Evolutionary conservation across 2,888 invertebrate genomes (phyloP), one percentile per base, ranked within the genome.

Genomic region (Osmoderma eremita): DNA sequence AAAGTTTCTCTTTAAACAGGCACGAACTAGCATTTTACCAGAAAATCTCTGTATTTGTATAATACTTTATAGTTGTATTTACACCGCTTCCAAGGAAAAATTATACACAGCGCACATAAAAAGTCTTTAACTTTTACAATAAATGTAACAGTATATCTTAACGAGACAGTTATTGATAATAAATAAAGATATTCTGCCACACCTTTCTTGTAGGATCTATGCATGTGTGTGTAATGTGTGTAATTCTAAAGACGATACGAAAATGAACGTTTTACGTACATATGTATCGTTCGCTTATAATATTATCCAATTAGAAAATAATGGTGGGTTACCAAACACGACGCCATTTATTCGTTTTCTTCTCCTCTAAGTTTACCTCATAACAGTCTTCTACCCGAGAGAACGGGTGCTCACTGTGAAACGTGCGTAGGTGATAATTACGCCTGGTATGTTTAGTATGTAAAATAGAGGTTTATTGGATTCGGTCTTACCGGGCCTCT

Each of bases 361-460:
- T 22, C 38, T 38, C 10, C 30, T 30, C 45, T 30, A 61, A 45
- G 58, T 61, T 61, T 45, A 61, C 58, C 58, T 61, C n/a, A n/a
- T 61, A 48, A 45, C 58, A 36, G 58, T 61, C 30, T 48, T 45
- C 48, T 22, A n/a, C n/a, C 53, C 18, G 12, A 10, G 8, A 48
- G 45, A 41, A 15, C 58, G 30, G 58, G 58, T 24, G 45, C 58
- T 61, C 42, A n/a, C 36, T 45, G 17, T 45, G 36, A 61, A 61
- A 61, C 45, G 58, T 61, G 58, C 58, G 58, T 61, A 61, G 58
- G 58, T 61, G 58, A 61, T 61, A 61, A 61, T 61, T 61, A 61
- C 45, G 42, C 58, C 30, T 61, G 58, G 58, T 61, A 61, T 61
- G 58, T 36, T 41, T 61, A 61, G 58, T 61, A 61, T 61, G 58